Percentiles rank a stretch among this genome's conserved stretches.
These are phyloP conservation scores for Antrozous pallidus DNA, from an alignment of 2,797 vertebrate genomes.

Conservation along the genomic window DNA sequence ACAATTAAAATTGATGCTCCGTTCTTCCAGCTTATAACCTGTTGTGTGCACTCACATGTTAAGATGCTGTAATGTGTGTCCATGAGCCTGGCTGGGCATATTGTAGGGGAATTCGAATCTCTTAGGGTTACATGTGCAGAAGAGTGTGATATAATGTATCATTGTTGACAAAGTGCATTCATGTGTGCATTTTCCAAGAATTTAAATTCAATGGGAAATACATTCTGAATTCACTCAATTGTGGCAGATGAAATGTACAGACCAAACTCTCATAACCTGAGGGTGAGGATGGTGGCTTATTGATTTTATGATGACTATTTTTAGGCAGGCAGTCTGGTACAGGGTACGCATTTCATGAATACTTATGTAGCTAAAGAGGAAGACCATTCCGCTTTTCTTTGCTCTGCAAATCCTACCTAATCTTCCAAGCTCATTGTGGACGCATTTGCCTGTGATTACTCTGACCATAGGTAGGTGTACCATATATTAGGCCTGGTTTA, in stretches of 20 bases:
- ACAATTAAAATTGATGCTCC: not conserved
- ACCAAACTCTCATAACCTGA: not conserved
- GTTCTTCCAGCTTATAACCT: not conserved
- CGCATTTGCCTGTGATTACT: not conserved
- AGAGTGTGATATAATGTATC: not conserved
- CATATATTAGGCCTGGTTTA: not conserved
- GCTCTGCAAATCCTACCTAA: not conserved
- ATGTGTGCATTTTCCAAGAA: not conserved
- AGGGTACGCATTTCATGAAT: not conserved
- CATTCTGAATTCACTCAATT: not conserved
- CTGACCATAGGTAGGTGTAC: not conserved
- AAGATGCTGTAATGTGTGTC: not conserved
- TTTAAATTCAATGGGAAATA: not conserved
- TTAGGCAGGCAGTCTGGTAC: not conserved
- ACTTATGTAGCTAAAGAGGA: not conserved
- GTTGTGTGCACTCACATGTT: not conserved
- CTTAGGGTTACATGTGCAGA: not conserved
- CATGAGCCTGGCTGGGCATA: not conserved
- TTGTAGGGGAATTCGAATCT: not conserved
- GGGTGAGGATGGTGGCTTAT: not conserved
- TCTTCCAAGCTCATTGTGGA: not conserved
- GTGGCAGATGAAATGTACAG: not conserved
- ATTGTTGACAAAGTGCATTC: not conserved
- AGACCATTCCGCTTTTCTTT: not conserved
- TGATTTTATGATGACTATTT: not conserved